Percentiles rank a stretch among this genome's conserved stretches.
These are phyloP conservation scores for Salticus scenicus DNA, from an alignment of 2,888 invertebrate genomes.

Conservation along the genomic window DNA sequence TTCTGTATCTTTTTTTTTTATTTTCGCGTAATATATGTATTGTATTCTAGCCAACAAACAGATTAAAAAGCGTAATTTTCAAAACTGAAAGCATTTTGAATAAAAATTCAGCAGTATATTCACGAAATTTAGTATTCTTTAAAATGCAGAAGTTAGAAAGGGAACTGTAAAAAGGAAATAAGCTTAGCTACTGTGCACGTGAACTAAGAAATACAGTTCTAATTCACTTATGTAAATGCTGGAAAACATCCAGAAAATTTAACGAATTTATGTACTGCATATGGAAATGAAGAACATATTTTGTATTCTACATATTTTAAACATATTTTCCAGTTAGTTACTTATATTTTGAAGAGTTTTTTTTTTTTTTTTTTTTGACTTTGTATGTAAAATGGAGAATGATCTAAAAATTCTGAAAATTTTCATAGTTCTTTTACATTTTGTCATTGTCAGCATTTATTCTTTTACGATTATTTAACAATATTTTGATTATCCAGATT, in stretches of 20 bases:
- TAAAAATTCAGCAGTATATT: no score
- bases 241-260: constrained; percentile 8
- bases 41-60: no score
- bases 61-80: no score
- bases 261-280: not conserved
- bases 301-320: constrained; percentile 1
- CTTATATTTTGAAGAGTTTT: not conserved
- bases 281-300: constrained; percentile 6
- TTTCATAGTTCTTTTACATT: no score
- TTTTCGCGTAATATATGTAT: no score
- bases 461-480: no score
- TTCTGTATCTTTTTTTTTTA: no score
- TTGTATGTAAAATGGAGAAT: no score
- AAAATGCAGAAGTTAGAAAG: not conserved
- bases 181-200: not conserved
- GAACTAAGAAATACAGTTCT: not conserved
- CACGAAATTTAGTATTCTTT: not conserved
- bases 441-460: no score
- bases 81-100: no score
- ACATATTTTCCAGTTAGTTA: constrained; percentile 9
- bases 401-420: no score
- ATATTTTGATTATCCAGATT: no score
- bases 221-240: not conserved
- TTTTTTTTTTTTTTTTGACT: not conserved
- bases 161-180: not conserved